phyloP scores from a whole-genome alignment of 2,797 vertebrate genomes.

The Spondyliosoma cantharus region DNA sequence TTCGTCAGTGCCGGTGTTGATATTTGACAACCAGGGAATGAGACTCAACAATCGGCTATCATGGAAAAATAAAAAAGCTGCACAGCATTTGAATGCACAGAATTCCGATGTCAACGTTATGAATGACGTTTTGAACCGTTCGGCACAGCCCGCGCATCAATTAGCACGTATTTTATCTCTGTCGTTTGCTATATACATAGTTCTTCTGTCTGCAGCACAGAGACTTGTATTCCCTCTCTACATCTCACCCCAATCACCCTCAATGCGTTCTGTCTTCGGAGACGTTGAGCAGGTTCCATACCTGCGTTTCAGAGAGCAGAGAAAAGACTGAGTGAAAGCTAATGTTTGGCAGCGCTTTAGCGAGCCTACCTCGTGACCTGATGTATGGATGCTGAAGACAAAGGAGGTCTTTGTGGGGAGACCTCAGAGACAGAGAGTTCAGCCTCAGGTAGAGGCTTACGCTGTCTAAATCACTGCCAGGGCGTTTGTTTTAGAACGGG shows the following conservation, averaged over 20 bases:
- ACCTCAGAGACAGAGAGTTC: slow-evolving; percentile 75
- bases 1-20: no score
- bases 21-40: no score
- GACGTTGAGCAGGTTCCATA: slow-evolving; percentile 80
- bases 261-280: slow-evolving; percentile 72
- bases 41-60: no score
- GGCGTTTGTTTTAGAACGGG: slow-evolving; percentile 75
- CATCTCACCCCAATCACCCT: slow-evolving; percentile 38
- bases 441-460: slow-evolving; percentile 77
- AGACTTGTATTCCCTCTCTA: slow-evolving; percentile 43
- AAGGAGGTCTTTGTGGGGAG: slow-evolving; percentile 78
- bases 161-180: slow-evolving; percentile 71
- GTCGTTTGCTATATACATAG: slow-evolving; percentile 74
- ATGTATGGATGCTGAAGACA: slow-evolving; percentile 80
- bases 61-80: no score
- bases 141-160: no score
- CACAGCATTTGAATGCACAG: no score
- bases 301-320: slow-evolving; percentile 73
- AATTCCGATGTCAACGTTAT: no score
- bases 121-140: no score
- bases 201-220: slow-evolving; percentile 64
- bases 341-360: slow-evolving; percentile 85
- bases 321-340: slow-evolving; percentile 74
- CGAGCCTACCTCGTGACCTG: slow-evolving; percentile 77
- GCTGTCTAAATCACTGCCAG: slow-evolving; percentile 77